Base-by-base conservation (phyloP, 2,797 vertebrate genomes). In the Neosilurus mollespiculum region DNA sequence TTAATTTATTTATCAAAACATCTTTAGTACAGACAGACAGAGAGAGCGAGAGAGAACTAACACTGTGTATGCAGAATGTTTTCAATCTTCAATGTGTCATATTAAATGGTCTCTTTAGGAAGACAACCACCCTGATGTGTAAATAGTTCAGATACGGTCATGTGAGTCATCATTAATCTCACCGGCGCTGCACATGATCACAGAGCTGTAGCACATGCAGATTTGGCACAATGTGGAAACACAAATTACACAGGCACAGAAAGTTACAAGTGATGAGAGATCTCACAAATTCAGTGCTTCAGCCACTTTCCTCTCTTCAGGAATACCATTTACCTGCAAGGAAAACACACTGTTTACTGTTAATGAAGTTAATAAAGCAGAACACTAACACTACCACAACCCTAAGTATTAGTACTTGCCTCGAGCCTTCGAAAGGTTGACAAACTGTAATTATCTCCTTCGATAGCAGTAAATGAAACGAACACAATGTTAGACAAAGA, bases 251-350 rank as follows among this genome's bases (percentile, higher is more conserved):
- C 43, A 0, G 54, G 53, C 67, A 30, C 30, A 54, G 18, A 79
- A 85, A 37, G 26, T 54, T 53, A 77, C 3, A 37, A 66, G 43
- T 37, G 8, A 3, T 30, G 16, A 54, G 59, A 56, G 49, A 43
- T 24, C n/a, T 96, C 96, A 99, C 91, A 99, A 93, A 91, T 98
- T 96, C 87, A 98, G 93, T 6, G 96, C 98, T 92, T 99, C 97
- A 0, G 97, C 97, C 89, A 98, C 95, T 87, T 99, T 99, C 86
- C 97, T 94, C 90, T 99, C 97, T 91, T 99, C 98, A 99, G 97
- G 97, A 95, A 99, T 99, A 96, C 98, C 98, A 98, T 99, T 99
- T 97, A 99, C 97, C 98, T 99, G 88, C 67, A 93, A 91, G 0
- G 16, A 83, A 20, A 81, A 78, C 12, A 0, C 11, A 76, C 14